Percentiles rank a stretch among this genome's conserved stretches.
Conservation (phyloP, 2,888 invertebrate genomes). For the Eutolmus rufibarbis region DNA sequence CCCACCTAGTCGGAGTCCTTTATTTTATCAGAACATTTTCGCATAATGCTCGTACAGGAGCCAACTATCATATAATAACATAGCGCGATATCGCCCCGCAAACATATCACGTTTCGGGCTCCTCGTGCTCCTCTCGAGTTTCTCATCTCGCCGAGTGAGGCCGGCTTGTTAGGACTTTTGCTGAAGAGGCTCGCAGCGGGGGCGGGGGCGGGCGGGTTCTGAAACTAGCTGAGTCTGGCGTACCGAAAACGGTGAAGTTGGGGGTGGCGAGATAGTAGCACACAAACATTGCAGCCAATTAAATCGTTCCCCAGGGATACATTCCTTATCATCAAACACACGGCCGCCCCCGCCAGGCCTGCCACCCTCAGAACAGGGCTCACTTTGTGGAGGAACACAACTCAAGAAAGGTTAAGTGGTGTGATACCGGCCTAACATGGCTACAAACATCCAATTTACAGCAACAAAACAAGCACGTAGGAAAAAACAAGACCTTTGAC, state of each 20-base stretch:
- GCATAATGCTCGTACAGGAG: slow-evolving; percentile 15
- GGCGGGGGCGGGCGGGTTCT: not conserved
- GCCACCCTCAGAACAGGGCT: not conserved
- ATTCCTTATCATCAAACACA: slow-evolving; percentile 27
- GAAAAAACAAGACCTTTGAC: slow-evolving; percentile 5
- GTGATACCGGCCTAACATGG: slow-evolving; percentile 30
- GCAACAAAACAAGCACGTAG: slow-evolving; percentile 6
- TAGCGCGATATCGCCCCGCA: slow-evolving; percentile 12
- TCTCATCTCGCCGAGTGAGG: not conserved
- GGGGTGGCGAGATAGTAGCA: slow-evolving; percentile 15
- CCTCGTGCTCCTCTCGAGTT: not conserved
- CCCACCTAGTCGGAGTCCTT: not conserved
- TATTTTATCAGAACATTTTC: slow-evolving; percentile 27
- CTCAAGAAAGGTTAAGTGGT: slow-evolving; percentile 34
- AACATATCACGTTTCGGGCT: slow-evolving; percentile 16
- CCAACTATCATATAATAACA: slow-evolving; percentile 10
- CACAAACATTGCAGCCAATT: slow-evolving; percentile 30
- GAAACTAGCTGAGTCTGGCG: not conserved
- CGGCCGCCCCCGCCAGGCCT: not conserved
- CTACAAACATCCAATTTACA: slow-evolving; percentile 33
- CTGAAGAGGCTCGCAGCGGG: not conserved
- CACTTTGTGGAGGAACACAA: slow-evolving; percentile 21
- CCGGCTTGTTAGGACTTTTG: slow-evolving; percentile 5
- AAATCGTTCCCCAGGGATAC: slow-evolving; percentile 35
- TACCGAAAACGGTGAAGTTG: not conserved